These are phyloP conservation scores for Tetranychus piercei DNA, from an alignment of 2,888 invertebrate genomes.

Conservation along the genomic window DNA sequence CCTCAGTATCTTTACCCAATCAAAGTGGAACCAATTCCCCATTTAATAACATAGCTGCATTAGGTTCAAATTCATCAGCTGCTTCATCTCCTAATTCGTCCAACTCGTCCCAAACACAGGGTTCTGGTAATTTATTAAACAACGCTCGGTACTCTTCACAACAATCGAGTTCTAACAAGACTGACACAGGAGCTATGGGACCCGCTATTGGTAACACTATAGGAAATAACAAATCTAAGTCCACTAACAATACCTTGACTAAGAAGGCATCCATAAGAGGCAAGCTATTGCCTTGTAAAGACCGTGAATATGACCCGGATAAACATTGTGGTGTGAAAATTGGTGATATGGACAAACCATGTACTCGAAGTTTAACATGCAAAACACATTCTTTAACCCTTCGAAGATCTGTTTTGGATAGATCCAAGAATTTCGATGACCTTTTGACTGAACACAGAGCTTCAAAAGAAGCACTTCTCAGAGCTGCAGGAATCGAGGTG, in stretches of 20 bases:
- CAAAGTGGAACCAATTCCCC: neutral
- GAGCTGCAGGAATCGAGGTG: conserved; percentile 15
- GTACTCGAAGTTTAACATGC: conserved; percentile 55
- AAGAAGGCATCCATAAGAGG: conserved; percentile 11
- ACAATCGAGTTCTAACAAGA: neutral
- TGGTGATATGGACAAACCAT: conserved; percentile 47
- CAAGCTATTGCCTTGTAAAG: conserved; percentile 31
- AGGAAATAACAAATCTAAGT: neutral
- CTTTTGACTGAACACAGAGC: conserved; percentile 53
- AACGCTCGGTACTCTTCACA: neutral
- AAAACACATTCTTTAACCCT: conserved; percentile 46
- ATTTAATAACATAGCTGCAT: neutral
- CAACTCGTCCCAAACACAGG: neutral
- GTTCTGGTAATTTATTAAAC: neutral
- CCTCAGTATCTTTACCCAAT: neutral
- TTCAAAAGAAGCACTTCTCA: conserved; percentile 39
- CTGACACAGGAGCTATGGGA: neutral
- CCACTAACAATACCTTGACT: neutral
- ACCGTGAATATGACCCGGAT: conserved; percentile 58
- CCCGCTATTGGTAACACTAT: neutral
- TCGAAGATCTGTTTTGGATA: conserved; percentile 48
- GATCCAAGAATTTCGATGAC: conserved; percentile 54
- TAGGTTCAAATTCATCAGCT: neutral
- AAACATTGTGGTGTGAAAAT: conserved; percentile 59
- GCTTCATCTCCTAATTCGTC: neutral